Evolutionary conservation across 2,888 invertebrate species (phyloP).

Genomic region (Amiota minor): DNA sequence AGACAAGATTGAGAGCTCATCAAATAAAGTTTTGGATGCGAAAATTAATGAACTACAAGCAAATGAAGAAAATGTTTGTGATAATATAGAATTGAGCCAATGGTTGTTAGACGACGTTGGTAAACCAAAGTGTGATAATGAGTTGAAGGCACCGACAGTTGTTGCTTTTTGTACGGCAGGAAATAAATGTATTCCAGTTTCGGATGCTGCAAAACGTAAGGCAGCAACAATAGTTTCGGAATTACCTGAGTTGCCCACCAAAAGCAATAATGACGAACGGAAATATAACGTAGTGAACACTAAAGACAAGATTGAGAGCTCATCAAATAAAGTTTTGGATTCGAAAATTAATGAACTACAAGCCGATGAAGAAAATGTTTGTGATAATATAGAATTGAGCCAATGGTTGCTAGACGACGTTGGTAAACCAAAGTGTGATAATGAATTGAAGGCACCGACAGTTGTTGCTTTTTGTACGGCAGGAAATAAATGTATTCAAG

Average conservation of each 20-base stretch:
- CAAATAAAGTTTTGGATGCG: not conserved
- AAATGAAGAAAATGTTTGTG: too few relatives aligned
- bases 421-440: not conserved
- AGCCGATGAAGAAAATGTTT: too few relatives aligned
- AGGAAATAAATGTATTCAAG: slow-evolving; percentile 42
- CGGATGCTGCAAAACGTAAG: slow-evolving; percentile 43
- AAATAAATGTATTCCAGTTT: slow-evolving; percentile 46
- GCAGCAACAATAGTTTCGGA: slow-evolving; percentile 36
- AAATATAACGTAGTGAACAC: not conserved
- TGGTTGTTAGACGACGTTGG: too few relatives aligned
- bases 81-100: too few relatives aligned
- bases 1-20: not conserved
- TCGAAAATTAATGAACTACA: too few relatives aligned
- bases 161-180: slow-evolving; percentile 52
- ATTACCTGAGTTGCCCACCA: slow-evolving; percentile 28
- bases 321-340: too few relatives aligned
- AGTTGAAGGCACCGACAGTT: slow-evolving; percentile 11
- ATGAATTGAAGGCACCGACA: not conserved
- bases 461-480: slow-evolving; percentile 43
- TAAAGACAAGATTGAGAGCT: not conserved
- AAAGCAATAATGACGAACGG: slow-evolving; percentile 24
- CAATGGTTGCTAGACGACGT: not conserved
- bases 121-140: not conserved
- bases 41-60: not conserved
- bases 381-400: not conserved